Base-by-base conservation (phyloP, 2,797 vertebrate genomes). In the Lepus oiostolus region DNA sequence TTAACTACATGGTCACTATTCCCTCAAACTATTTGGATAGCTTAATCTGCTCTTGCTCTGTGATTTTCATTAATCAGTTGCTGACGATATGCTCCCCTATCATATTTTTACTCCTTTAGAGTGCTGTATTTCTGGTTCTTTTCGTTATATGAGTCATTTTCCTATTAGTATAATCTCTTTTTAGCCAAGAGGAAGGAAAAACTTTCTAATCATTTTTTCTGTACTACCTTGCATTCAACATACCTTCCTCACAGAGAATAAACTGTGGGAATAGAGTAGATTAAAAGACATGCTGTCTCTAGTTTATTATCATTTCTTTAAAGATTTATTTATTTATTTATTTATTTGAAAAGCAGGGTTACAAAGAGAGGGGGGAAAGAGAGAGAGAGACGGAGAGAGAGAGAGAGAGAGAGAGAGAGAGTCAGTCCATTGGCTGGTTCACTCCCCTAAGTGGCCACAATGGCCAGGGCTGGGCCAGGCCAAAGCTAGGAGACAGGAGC, bases 131-230 rank as follows among this genome's bases (percentile, higher is more conserved):
- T 87, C 35, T 94, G 54, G 35, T 84, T 93, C 89, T 89, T 62
- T 65, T 88, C 72, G 16, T 83, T 93, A 54, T 74, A 72, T 72
- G 52, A 88, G 10, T 82, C 63, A 85, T 85, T 79, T 96, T 94
- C 86, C 87, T 88, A 50, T 77, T 72, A 95, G 7, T 50, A 16
- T 67, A 92, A 91, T 82, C 87, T 79, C 91, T 26, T 71, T 82
- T 74, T 77, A 83, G 52, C 47, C 30, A 60, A 93, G 93, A 26
- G 35, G n/a, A 22, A 88, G 83, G 26, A 94, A 88, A 94, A 77
- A 72, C 38, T 74, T 93, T 88, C 38, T 54, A 82, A 76, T 62
- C 67, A 95, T 65, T 86, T 93, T 58, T 93, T 83, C 38, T 75
- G 62, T 65, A 77, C 67, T 30, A 86, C 21, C 76, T 67, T 81